Conservation (phyloP, 2,797 vertebrate genomes). For the Enteromius mattozi region DNA sequence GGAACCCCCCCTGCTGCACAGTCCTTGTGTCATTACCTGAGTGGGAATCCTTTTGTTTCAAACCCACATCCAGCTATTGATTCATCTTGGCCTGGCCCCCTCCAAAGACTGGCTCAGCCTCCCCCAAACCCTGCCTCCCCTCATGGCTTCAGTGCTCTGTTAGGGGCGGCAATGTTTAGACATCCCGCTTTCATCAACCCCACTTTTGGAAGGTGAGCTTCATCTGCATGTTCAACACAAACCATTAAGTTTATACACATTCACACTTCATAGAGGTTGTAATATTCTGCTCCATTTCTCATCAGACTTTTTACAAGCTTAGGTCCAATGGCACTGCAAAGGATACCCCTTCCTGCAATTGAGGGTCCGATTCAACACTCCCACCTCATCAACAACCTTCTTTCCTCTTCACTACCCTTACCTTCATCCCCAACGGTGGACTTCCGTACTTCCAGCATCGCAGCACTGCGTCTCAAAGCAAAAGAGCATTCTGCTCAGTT, state of each 20-base stretch:
- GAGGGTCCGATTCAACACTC: slow-evolving; percentile 75
- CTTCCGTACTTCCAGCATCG: slow-evolving; percentile 86
- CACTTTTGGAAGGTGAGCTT: slow-evolving; percentile 83
- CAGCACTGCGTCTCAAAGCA: slow-evolving; percentile 86
- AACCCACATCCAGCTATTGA: slow-evolving; percentile 81
- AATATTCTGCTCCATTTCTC: slow-evolving; percentile 48
- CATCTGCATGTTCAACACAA: not conserved
- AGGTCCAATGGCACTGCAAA: slow-evolving; percentile 82
- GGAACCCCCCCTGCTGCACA: slow-evolving; percentile 80
- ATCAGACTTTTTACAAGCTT: slow-evolving; percentile 85
- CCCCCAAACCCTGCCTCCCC: slow-evolving; percentile 77
- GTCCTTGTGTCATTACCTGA: slow-evolving; percentile 84
- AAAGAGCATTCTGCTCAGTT: slow-evolving; percentile 88
- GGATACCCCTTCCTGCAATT: slow-evolving; percentile 78
- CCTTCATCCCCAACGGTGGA: slow-evolving; percentile 74
- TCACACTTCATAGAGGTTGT: not conserved
- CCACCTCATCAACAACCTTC: slow-evolving; percentile 61
- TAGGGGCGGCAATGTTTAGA: slow-evolving; percentile 84
- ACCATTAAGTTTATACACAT: not conserved
- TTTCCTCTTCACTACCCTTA: slow-evolving; percentile 61
- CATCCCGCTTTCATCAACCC: slow-evolving; percentile 86
- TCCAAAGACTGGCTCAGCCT: slow-evolving; percentile 78
- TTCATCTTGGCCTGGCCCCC: slow-evolving; percentile 73
- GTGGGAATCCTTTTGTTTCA: slow-evolving; percentile 82
- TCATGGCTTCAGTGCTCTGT: slow-evolving; percentile 83